These are phyloP conservation scores for Chaunax sp. DNA, from an alignment of 2,797 vertebrate genomes.

Conservation along the genomic window DNA sequence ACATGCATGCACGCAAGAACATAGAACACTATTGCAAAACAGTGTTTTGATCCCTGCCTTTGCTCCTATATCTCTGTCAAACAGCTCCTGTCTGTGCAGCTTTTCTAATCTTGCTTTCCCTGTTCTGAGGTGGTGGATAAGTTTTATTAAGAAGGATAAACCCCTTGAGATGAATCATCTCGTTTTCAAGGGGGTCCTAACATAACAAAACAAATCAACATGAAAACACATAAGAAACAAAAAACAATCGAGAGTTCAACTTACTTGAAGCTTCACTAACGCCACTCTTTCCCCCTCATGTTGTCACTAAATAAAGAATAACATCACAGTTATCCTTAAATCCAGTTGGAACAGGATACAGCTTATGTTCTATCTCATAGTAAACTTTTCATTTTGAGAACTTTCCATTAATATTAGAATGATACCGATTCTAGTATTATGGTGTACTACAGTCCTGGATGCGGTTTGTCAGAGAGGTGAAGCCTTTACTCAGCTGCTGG, in stretches of 20 bases:
- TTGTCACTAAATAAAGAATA: conserved; percentile 25
- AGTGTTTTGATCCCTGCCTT: conserved; percentile 54
- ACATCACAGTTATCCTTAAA: conserved; percentile 22
- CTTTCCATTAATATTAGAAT: too few relatives aligned
- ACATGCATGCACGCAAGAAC: conserved; percentile 10
- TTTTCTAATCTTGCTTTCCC: conserved; percentile 33
- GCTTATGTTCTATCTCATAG: not conserved
- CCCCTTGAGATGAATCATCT: too few relatives aligned
- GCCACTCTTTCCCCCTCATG: conserved; percentile 4
- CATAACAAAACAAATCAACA: too few relatives aligned
- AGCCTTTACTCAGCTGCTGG: too few relatives aligned
- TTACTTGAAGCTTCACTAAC: conserved; percentile 7
- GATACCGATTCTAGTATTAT: too few relatives aligned
- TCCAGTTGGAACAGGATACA: conserved; percentile 22
- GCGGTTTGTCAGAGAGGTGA: too few relatives aligned
- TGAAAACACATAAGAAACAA: too few relatives aligned
- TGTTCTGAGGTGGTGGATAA: conserved; percentile 21
- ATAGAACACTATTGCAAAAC: conserved; percentile 50
- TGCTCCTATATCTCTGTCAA: conserved; percentile 36
- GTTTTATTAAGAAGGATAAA: too few relatives aligned
- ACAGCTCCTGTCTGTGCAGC: conserved; percentile 30
- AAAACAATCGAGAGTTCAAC: too few relatives aligned
- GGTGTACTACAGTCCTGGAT: too few relatives aligned
- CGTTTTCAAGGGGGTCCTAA: too few relatives aligned
- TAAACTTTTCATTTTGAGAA: not conserved